Conservation (phyloP, 2,113 vertebrate genomes). For the Scalopus aquaticus region DNA sequence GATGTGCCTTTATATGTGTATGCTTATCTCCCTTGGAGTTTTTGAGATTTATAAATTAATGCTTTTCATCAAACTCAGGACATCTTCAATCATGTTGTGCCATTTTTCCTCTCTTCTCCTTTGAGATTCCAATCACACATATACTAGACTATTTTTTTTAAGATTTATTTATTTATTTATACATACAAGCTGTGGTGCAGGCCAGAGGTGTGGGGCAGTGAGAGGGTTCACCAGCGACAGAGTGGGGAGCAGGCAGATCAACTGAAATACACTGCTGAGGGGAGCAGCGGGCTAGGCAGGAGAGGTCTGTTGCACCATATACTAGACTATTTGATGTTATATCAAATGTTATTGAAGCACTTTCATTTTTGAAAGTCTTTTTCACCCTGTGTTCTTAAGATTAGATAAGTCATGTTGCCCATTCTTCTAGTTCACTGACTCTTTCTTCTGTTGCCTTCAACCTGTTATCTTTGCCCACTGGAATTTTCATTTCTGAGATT, state of each 20-base stretch:
- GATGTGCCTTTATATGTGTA: not conserved
- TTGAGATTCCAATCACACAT: not conserved
- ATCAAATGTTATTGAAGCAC: not conserved
- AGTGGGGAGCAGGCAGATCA: too few relatives aligned
- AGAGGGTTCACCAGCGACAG: too few relatives aligned
- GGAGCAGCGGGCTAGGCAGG: too few relatives aligned
- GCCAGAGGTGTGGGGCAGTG: too few relatives aligned
- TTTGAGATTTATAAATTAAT: not conserved
- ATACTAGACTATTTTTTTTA: not conserved
- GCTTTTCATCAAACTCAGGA: slow-evolving; percentile 11
- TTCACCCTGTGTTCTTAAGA: not conserved
- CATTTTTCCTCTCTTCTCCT: not conserved
- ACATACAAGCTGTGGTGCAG: too few relatives aligned
- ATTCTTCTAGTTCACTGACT: not conserved
- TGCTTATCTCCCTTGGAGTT: not conserved
- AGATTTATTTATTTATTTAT: too few relatives aligned
- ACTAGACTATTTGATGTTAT: not conserved
- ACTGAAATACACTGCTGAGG: too few relatives aligned
- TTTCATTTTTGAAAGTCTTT: not conserved
- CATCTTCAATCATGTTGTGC: not conserved
- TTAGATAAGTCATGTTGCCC: not conserved
- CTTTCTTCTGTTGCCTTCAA: not conserved
- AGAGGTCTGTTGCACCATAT: too few relatives aligned
- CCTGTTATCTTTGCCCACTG: not conserved
- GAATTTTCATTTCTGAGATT: not conserved